Conservation (phyloP, 1,140 invertebrate genomes). For the Eriocheir sinensis region DNA sequence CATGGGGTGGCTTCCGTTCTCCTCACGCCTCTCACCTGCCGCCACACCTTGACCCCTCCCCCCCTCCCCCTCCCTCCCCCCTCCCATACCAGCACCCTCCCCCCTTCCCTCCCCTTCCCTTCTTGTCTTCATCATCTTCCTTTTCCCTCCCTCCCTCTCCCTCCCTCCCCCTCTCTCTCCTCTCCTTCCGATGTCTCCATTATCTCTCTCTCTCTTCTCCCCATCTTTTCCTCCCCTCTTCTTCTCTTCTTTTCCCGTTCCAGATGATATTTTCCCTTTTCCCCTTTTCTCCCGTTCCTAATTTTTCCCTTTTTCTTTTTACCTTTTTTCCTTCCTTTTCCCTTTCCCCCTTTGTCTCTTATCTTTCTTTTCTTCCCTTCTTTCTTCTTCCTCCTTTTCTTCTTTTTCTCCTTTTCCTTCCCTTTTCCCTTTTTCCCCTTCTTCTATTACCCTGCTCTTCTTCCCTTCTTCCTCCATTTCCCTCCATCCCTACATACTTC, state of each 20-base stretch:
- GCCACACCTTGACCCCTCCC: not conserved
- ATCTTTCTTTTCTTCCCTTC: too few species aligned
- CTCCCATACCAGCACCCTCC: not conserved
- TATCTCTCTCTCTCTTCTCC: not conserved
- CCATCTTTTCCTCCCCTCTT: not conserved
- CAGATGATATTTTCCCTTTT: not conserved
- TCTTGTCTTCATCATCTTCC: too few species aligned
- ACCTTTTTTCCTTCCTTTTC: too few species aligned
- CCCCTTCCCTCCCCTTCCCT: not conserved
- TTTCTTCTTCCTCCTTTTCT: too few species aligned
- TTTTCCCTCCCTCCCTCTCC: not conserved
- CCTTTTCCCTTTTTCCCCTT: too few species aligned
- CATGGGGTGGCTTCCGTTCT: constrained; percentile 1
- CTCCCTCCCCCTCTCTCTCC: not conserved
- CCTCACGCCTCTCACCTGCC: not conserved
- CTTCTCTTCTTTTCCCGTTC: not conserved
- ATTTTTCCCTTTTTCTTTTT: too few species aligned
- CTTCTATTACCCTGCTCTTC: too few species aligned
- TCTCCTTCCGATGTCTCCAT: not conserved
- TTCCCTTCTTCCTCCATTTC: too few species aligned
- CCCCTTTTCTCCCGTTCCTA: not conserved
- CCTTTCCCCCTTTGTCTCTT: too few species aligned
- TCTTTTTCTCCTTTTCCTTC: too few species aligned
- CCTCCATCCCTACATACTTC: too few species aligned
- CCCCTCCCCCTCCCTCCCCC: not conserved